Base-by-base conservation (phyloP, 2,797 vertebrate species). In the Acanthurus lineatus region DNA sequence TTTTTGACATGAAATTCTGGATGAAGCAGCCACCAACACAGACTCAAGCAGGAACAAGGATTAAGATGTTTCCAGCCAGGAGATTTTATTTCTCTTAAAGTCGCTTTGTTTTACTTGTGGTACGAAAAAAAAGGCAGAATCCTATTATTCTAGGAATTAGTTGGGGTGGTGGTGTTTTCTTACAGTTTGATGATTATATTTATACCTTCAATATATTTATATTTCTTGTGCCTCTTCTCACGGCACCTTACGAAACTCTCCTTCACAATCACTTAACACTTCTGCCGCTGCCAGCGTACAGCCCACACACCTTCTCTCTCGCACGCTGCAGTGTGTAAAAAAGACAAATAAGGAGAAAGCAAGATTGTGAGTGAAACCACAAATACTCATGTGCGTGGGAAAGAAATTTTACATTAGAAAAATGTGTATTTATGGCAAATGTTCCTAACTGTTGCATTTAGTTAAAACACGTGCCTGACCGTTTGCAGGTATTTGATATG, bases 211-310 rank as follows among this genome's bases (percentile, higher is more conserved):
- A 49, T 53, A 49, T 40, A 44, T 42, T 3, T 19, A 40, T 42
- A 20, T 60, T 69, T 59, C 20, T 35, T 40, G 22, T 59, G 56
- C 40, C 45, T 82, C 32, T 57, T 64, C 66, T 61, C 14, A 48
- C 35, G 58, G 72, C 8, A 56, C 51, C 45, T 67, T 8, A 22
- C 64, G 51, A 79, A 88, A 83, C 67, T 64, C 75, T 74, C 67
- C 51, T 65, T 81, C 75, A 67, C 80, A 79, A 89, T 71, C 57
- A 69, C 77, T 83, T 72, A 68, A 73, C 59, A 77, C 49, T 56
- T 44, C 2, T 57, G 57, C 32, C 61, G 17, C 58, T 83, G 84
- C 84, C 77, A 85, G 73, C 47, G 52, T 17, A 51, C 76, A 85
- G 62, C 81, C 82, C 81, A 85, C 86, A 77, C 80, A 74, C 45